Evolutionary conservation across 2,888 invertebrate species (phyloP).

Genomic region (Pristionchus arcanus): DNA sequence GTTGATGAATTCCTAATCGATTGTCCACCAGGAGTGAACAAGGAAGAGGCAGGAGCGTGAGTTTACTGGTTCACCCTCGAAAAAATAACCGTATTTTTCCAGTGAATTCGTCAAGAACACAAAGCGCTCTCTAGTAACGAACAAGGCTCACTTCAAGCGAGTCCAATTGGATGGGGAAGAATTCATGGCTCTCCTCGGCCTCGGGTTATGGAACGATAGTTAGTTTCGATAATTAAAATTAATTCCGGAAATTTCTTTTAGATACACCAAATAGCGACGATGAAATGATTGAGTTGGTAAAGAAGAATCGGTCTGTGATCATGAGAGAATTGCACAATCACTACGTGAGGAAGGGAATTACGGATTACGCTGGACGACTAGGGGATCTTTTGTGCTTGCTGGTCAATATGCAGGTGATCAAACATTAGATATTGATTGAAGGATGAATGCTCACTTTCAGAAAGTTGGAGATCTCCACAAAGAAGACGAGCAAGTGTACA

Average conservation of each 20-base stretch:
- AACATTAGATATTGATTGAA: too few relatives aligned
- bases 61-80: neutral
- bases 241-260: neutral
- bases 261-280: neutral
- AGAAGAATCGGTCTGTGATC: neutral
- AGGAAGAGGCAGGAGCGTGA: neutral
- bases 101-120: too few relatives aligned
- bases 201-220: neutral
- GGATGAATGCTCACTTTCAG: neutral
- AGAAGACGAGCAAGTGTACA: constrained; percentile 25
- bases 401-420: neutral
- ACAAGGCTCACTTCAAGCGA: neutral
- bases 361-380: neutral
- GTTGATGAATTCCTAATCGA: neutral
- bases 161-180: neutral
- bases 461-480: neutral
- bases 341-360: neutral
- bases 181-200: neutral
- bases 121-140: too few relatives aligned
- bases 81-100: too few relatives aligned
- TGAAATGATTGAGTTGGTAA: neutral
- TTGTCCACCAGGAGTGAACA: neutral
- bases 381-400: neutral
- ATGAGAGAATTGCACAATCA: neutral
- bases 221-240: neutral